A percentile compares a stretch with the other conserved stretches of the same genome.
Conservation (phyloP, 1,140 invertebrate species). For the Nephotettix cincticeps region DNA sequence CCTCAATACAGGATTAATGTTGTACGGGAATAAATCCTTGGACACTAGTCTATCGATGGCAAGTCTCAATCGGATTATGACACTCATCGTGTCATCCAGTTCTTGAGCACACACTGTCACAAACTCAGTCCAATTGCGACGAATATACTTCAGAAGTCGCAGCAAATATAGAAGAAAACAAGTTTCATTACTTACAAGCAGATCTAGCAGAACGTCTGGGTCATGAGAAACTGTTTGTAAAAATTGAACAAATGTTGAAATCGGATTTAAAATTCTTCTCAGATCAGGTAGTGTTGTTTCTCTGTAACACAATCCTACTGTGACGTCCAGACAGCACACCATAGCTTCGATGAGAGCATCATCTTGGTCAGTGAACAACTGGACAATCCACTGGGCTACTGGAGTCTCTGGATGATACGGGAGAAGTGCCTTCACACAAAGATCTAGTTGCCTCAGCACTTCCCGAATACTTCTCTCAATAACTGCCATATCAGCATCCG, state of each 20-base stretch:
- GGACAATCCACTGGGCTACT: slow-evolving; percentile 83
- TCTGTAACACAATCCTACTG: slow-evolving; percentile 76
- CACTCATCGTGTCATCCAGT: slow-evolving; percentile 79
- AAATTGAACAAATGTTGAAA: slow-evolving; percentile 81
- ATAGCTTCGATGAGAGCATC: slow-evolving; percentile 90
- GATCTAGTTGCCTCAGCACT: slow-evolving; percentile 73
- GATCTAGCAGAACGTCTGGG: slow-evolving; percentile 78
- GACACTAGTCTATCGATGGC: slow-evolving; percentile 80
- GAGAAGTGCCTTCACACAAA: slow-evolving; percentile 75
- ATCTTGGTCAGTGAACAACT: slow-evolving; percentile 86
- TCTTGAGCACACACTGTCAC: slow-evolving; percentile 72
- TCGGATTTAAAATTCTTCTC: slow-evolving; percentile 76
- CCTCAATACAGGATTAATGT: slow-evolving; percentile 83
- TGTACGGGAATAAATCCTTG: slow-evolving; percentile 83
- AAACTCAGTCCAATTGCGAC: slow-evolving; percentile 81
- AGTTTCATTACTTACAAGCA: slow-evolving; percentile 88
- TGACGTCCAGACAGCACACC: slow-evolving; percentile 87
- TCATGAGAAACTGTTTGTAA: slow-evolving; percentile 80
- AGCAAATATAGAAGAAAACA: slow-evolving; percentile 86
- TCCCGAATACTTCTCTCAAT: slow-evolving; percentile 83
- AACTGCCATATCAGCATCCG: slow-evolving; percentile 85
- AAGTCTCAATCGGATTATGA: slow-evolving; percentile 74
- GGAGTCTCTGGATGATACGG: slow-evolving; percentile 86
- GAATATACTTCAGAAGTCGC: slow-evolving; percentile 81
- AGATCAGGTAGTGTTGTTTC: slow-evolving; percentile 72